A percentile compares a stretch with the other conserved stretches of the same genome.
Evolutionary conservation across 2,888 invertebrate species (phyloP).

Genomic region (Cabera pusaria): DNA sequence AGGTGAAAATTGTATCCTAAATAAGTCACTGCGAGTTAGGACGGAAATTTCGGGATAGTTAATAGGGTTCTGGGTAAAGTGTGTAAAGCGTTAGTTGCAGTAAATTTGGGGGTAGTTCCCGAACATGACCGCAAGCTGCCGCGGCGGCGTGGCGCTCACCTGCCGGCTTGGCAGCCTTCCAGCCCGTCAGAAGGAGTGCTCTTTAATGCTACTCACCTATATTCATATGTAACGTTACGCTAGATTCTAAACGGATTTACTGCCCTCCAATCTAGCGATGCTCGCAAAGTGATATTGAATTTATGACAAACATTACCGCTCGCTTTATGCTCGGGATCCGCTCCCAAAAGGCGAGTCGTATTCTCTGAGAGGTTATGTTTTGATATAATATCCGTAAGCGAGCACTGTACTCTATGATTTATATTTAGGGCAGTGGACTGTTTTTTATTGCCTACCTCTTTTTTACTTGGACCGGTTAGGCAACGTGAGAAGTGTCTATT

Average conservation of each 20-base stretch:
- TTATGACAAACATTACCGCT: constrained; percentile 40
- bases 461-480: constrained; percentile 6
- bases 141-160: constrained; percentile 53
- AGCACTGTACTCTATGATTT: constrained; percentile 28
- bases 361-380: constrained; percentile 33
- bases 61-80: constrained; percentile 17
- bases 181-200: constrained; percentile 36
- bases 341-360: constrained; percentile 31
- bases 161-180: constrained; percentile 56
- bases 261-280: constrained; percentile 42
- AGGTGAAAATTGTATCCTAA: constrained; percentile 12
- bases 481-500: too few relatives aligned
- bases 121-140: constrained; percentile 46
- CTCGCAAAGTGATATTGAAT: constrained; percentile 44
- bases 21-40: constrained; percentile 5
- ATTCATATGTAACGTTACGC: constrained; percentile 26
- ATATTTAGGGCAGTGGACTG: constrained; percentile 22
- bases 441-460: constrained; percentile 13
- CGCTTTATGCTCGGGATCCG: constrained; percentile 32
- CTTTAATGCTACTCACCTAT: constrained; percentile 30
- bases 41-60: constrained; percentile 13
- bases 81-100: constrained; percentile 30
- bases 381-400: constrained; percentile 31
- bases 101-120: constrained; percentile 39
- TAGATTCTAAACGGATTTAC: constrained; percentile 40